Percentiles rank a stretch among this genome's conserved stretches.
These are phyloP conservation scores for Zonitis immaculata DNA, from an alignment of 2,888 invertebrate genomes.

Conservation along the genomic window DNA sequence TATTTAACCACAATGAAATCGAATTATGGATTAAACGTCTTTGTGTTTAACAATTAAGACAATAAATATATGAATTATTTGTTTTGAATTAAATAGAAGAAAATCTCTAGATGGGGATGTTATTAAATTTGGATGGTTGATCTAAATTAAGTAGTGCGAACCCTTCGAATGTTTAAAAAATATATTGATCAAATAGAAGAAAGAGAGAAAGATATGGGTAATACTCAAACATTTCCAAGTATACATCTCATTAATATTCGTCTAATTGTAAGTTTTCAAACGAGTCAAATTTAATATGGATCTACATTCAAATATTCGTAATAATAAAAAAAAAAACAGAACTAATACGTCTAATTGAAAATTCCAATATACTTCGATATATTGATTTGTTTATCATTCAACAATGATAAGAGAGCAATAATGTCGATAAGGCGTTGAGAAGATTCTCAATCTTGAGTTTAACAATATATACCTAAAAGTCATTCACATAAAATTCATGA, in stretches of 20 bases:
- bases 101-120: too few species aligned
- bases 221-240: not conserved
- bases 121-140: too few species aligned
- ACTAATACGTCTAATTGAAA: conserved; percentile 25
- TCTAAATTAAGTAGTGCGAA: too few species aligned
- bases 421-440: conserved; percentile 21
- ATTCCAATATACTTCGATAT: conserved; percentile 21
- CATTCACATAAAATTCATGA: conserved; percentile 27
- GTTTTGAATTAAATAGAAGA: too few species aligned
- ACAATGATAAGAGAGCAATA: conserved; percentile 21
- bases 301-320: not conserved
- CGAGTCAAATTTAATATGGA: not conserved
- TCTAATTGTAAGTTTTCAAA: not conserved
- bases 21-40: too few species aligned
- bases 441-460: conserved; percentile 22
- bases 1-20: too few species aligned
- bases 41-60: too few species aligned
- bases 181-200: too few species aligned
- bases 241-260: not conserved
- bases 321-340: too few species aligned
- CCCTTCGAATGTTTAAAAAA: not conserved
- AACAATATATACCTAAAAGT: conserved; percentile 25
- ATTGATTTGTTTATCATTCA: conserved; percentile 22
- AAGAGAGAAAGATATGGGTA: too few species aligned
- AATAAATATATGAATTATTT: too few species aligned